These are phyloP conservation scores for Microhierax caerulescens DNA, from an alignment of 2,797 vertebrate species.

Conservation along the genomic window DNA sequence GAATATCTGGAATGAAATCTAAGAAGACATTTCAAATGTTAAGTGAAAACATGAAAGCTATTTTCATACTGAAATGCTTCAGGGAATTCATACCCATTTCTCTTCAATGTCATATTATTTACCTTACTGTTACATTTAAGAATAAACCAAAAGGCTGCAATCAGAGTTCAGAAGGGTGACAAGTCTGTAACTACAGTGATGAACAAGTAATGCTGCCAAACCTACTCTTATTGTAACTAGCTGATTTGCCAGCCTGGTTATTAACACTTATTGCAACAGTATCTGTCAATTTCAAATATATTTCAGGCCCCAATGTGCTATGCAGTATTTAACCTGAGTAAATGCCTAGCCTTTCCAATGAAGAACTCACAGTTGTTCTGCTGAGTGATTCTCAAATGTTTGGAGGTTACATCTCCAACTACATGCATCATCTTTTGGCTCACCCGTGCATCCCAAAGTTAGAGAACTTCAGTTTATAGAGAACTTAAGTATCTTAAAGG, in stretches of 20 bases:
- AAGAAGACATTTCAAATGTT: slow-evolving; percentile 51
- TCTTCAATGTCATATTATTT: background rate
- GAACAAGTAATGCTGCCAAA: background rate
- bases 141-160: background rate
- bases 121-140: background rate
- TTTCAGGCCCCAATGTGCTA: background rate
- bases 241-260: background rate
- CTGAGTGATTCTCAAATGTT: background rate
- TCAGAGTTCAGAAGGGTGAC: background rate
- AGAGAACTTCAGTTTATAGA: background rate
- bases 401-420: background rate
- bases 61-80: background rate
- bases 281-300: background rate
- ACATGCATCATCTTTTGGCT: background rate
- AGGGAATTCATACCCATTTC: background rate
- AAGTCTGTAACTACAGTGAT: background rate
- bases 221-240: background rate
- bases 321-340: background rate
- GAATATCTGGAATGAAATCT: slow-evolving; percentile 91
- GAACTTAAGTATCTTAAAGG: background rate
- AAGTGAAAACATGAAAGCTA: background rate
- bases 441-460: background rate
- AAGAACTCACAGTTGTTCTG: background rate
- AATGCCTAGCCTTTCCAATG: background rate
- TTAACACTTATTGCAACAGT: background rate